These are phyloP conservation scores for Choristoneura rosaceana DNA, from an alignment of 2,888 invertebrate genomes.

Conservation along the genomic window DNA sequence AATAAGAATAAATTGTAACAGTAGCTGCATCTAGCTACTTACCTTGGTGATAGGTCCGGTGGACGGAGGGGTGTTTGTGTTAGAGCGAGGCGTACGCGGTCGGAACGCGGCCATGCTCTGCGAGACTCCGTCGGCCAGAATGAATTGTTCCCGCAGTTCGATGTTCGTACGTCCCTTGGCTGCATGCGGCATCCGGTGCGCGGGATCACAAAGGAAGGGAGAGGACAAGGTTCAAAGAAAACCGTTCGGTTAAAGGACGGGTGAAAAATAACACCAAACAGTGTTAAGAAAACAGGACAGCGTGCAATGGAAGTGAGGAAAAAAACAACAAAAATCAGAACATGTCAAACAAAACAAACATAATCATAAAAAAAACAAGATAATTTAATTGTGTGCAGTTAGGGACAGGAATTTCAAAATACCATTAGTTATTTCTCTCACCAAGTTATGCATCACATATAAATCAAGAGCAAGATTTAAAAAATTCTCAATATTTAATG, in stretches of 20 bases:
- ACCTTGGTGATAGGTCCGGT: conserved; percentile 99
- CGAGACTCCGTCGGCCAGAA: conserved; percentile 98
- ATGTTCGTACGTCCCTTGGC: conserved; percentile 99
- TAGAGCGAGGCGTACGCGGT: conserved; percentile 95
- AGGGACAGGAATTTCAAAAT: conserved; percentile 79
- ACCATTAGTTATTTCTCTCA: conserved; percentile 81
- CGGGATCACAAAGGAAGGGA: conserved; percentile 68
- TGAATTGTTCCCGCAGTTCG: conserved; percentile 99
- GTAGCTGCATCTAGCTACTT: conserved; percentile 68
- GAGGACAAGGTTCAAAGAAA: conserved; percentile 67
- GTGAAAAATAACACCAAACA: conserved; percentile 73
- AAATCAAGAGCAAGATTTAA: conserved; percentile 76
- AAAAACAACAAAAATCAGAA: conserved; percentile 84
- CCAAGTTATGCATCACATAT: conserved; percentile 69
- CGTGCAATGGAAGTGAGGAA: conserved; percentile 82
- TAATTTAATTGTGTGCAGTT: conserved; percentile 75
- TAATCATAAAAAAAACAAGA: conserved; percentile 65
- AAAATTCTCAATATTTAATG: conserved; percentile 32
- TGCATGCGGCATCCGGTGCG: conserved; percentile 87
- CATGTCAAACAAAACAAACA: conserved; percentile 81
- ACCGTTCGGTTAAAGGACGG: conserved; percentile 76
- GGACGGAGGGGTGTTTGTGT: conserved; percentile 88
- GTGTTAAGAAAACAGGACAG: conserved; percentile 75
- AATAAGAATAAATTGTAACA: conserved; percentile 57
- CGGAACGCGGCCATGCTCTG: conserved; percentile 99